Percentiles rank a stretch among this genome's conserved stretches.
Conservation (phyloP, 2,113 vertebrate genomes). For the Lethenteron reissneri region DNA sequence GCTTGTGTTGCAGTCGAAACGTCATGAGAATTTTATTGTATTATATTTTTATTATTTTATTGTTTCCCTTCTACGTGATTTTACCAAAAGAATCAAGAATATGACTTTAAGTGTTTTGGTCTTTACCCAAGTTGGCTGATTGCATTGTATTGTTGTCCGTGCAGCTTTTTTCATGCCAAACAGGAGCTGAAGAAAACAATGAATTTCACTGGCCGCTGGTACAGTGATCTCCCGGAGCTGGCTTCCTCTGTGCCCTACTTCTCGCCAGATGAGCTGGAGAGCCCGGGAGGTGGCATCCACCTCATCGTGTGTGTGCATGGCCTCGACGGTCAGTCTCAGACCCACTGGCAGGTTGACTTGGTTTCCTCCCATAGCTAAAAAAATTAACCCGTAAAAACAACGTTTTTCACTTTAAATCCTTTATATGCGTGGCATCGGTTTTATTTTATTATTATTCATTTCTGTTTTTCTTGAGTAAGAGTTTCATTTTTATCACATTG, state of each 20-base stretch:
- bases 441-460: too few species aligned
- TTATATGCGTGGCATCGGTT: too few species aligned
- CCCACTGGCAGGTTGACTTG: not conserved
- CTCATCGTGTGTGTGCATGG: conserved; percentile 91
- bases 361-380: not conserved
- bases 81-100: too few species aligned
- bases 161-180: conserved; percentile 70
- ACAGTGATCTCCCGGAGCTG: conserved; percentile 62
- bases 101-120: not conserved
- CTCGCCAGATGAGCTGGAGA: conserved; percentile 63
- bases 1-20: too few species aligned
- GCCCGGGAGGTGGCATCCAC: conserved; percentile 66
- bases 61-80: too few species aligned
- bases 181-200: conserved; percentile 64
- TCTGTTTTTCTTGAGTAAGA: too few species aligned
- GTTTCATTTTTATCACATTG: too few species aligned
- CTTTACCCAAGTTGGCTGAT: not conserved
- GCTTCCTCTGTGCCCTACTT: conserved; percentile 83
- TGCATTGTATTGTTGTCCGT: conserved; percentile 8
- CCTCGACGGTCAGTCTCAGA: conserved; percentile 46
- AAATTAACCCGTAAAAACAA: too few species aligned
- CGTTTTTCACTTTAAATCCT: too few species aligned
- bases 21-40: too few species aligned
- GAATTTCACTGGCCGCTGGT: conserved; percentile 73
- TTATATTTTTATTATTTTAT: too few species aligned